A percentile compares a stretch with the other conserved stretches of the same genome.
These are phyloP conservation scores for Nanorana parkeri DNA, from an alignment of 2,113 vertebrate species.

Conservation along the genomic window DNA sequence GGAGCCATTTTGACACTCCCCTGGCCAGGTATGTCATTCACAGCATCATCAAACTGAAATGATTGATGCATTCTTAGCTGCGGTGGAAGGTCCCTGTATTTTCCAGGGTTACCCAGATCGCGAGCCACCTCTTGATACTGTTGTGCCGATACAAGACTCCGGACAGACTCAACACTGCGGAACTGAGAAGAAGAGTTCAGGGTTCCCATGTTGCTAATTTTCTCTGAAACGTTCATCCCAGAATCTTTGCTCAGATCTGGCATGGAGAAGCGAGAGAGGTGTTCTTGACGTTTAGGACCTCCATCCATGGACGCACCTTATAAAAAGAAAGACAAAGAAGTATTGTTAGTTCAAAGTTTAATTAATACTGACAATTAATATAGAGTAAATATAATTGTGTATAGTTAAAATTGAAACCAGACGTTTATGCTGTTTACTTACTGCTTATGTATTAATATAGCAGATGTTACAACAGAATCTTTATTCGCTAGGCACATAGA, in stretches of 20 bases:
- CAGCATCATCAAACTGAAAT: conserved; percentile 88
- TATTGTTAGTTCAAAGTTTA: not conserved
- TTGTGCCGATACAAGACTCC: conserved; percentile 83
- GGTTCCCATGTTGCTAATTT: conserved; percentile 90
- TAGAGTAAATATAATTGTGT: not conserved
- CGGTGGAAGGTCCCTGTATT: conserved; percentile 77
- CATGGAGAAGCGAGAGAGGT: conserved; percentile 97
- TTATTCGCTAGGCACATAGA: too few species aligned
- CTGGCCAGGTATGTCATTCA: conserved; percentile 78
- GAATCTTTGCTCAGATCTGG: conserved; percentile 98
- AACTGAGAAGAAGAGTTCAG: conserved; percentile 91
- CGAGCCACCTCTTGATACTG: conserved; percentile 90
- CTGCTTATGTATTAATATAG: not conserved
- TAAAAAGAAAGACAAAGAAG: not conserved
- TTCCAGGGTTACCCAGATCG: conserved; percentile 75
- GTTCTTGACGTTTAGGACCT: conserved; percentile 89
- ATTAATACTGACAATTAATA: not conserved
- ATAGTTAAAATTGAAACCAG: not conserved
- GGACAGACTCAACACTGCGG: conserved; percentile 91
- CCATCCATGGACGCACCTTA: conserved; percentile 88
- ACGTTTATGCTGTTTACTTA: not conserved
- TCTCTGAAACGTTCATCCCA: conserved; percentile 93
- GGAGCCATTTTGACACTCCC: conserved; percentile 80
- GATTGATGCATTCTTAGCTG: conserved; percentile 82
- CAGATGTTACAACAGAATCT: too few species aligned